phyloP scores from a whole-genome alignment of 2,113 vertebrate genomes.

The Mirounga angustirostris region DNA sequence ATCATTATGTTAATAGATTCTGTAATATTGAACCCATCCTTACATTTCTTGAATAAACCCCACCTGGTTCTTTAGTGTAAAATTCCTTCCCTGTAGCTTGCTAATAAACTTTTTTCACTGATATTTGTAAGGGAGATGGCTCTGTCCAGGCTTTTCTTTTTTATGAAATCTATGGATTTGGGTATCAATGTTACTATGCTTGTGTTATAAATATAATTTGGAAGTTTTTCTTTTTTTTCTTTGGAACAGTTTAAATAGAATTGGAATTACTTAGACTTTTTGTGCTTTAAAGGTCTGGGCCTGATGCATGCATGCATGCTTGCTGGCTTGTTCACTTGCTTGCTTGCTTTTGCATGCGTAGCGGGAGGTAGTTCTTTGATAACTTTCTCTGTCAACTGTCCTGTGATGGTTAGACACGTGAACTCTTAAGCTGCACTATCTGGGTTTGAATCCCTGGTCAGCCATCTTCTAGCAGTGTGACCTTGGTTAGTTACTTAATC shows the following conservation, averaged over 20 bases:
- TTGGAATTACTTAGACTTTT: slow-evolving; percentile 5
- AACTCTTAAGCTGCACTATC: not conserved
- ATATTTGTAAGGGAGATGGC: not conserved
- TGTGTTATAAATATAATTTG: slow-evolving; percentile 4
- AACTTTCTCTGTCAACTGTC: not conserved
- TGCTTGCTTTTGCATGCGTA: not conserved
- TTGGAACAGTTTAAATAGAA: not conserved
- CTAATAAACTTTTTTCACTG: slow-evolving; percentile 1
- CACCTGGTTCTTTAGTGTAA: not conserved
- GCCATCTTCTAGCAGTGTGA: not conserved
- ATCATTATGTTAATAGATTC: slow-evolving; percentile 2
- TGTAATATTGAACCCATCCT: not conserved
- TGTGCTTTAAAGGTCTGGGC: not conserved
- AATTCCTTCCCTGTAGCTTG: not conserved
- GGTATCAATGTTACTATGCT: not conserved
- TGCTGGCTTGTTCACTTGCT: too few relatives aligned
- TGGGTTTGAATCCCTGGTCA: not conserved
- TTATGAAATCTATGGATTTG: not conserved
- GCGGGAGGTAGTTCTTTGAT: not conserved
- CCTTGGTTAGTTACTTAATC: not conserved
- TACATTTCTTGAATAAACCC: not conserved
- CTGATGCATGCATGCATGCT: not conserved
- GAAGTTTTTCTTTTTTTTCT: not conserved
- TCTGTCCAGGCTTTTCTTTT: not conserved
- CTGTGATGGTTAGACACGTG: not conserved